phyloP scores from a whole-genome alignment of 1,140 invertebrate genomes.

The Drosophila biarmipes region DNA sequence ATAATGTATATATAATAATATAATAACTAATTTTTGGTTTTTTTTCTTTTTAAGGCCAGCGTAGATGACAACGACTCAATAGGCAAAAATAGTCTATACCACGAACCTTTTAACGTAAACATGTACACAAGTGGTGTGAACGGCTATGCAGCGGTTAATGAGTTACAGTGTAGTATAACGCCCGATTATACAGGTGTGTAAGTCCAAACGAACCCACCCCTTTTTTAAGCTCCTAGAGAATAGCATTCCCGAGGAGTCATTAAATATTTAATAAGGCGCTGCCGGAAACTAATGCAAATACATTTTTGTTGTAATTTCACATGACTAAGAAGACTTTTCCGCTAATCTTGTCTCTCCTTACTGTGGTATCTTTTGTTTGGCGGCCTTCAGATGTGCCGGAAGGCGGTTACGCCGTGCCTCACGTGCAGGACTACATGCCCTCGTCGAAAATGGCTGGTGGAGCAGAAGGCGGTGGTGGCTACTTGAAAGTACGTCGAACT shows the following conservation, averaged over 20 bases:
- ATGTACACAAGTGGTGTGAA: slow-evolving; percentile 85
- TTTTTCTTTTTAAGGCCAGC: slow-evolving; percentile 52
- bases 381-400: slow-evolving; percentile 85
- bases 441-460: slow-evolving; percentile 76
- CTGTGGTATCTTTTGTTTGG: background rate
- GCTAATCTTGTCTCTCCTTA: slow-evolving; percentile 34
- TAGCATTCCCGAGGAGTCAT: slow-evolving; percentile 45
- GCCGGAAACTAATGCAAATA: slow-evolving; percentile 76
- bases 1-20: no score
- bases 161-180: slow-evolving; percentile 84
- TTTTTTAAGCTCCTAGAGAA: slow-evolving; percentile 3
- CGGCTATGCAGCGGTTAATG: slow-evolving; percentile 84
- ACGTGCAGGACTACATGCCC: slow-evolving; percentile 84
- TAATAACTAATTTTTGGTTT: background rate
- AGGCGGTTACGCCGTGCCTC: slow-evolving; percentile 86
- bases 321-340: slow-evolving; percentile 65
- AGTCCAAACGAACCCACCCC: slow-evolving; percentile 11
- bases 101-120: slow-evolving; percentile 85
- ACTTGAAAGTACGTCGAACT: slow-evolving; percentile 82
- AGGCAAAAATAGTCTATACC: slow-evolving; percentile 85
- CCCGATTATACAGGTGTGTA: slow-evolving; percentile 85
- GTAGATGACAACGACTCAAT: slow-evolving; percentile 85
- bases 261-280: slow-evolving; percentile 73
- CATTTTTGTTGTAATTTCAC: slow-evolving; percentile 66
- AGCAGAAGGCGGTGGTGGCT: slow-evolving; percentile 64